These are phyloP conservation scores for Pseudorhiza aurosa DNA, from an alignment of 30 jellyfish, hydroid and myxozoan species.

Conservation along the genomic window DNA sequence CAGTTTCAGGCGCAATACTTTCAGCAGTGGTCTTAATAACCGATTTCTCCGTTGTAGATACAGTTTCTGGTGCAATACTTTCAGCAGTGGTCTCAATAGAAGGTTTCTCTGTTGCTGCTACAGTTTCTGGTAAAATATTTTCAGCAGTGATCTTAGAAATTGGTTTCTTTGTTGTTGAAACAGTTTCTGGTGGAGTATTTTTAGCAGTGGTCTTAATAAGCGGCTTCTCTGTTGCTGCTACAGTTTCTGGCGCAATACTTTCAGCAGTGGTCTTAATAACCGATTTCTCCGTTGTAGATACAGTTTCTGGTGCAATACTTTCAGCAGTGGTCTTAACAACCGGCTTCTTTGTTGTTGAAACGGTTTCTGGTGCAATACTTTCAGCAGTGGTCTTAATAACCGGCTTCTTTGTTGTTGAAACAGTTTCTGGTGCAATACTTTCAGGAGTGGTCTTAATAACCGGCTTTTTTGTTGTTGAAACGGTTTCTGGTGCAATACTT, in stretches of 20 bases:
- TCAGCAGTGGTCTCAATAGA: neutral
- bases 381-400: neutral
- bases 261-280: no score
- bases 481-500: neutral
- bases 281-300: no score
- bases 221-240: no score
- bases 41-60: neutral
- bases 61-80: neutral
- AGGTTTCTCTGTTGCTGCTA: neutral
- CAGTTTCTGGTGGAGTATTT: no score
- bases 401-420: neutral
- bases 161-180: no score
- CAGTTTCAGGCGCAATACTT: neutral
- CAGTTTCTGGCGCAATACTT: no score
- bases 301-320: no score
- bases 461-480: neutral
- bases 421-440: neutral
- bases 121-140: no score
- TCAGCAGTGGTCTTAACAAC: no score
- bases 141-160: no score
- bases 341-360: neutral
- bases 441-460: neutral
- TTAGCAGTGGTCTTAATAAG: no score
- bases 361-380: neutral
- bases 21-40: neutral